These are phyloP conservation scores for Suillia variegata DNA, from an alignment of 2,888 invertebrate species.

Conservation along the genomic window DNA sequence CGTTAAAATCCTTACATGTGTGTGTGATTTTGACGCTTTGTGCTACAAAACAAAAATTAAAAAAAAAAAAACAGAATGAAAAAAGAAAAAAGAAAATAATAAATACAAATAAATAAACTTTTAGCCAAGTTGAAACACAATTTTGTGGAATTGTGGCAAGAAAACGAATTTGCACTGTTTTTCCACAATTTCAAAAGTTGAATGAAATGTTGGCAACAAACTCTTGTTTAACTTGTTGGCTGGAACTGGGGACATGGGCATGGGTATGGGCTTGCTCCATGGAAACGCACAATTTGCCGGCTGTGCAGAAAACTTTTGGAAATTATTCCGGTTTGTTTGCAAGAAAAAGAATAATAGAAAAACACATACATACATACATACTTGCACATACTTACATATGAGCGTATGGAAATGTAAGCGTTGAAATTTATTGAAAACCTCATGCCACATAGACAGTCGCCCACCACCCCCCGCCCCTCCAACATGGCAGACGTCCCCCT, in stretches of 20 bases:
- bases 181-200: neutral
- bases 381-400: neutral
- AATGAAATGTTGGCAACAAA: slow-evolving; percentile 48
- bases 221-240: slow-evolving; percentile 28
- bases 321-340: neutral
- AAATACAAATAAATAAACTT: slow-evolving; percentile 2
- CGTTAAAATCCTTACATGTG: too few relatives aligned
- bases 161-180: neutral
- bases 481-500: neutral
- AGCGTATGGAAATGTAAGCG: too few relatives aligned
- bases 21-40: neutral
- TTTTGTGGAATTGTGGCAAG: slow-evolving; percentile 2
- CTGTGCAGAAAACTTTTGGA: slow-evolving; percentile 4
- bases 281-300: neutral
- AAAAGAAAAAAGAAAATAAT: neutral
- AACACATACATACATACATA: too few relatives aligned
- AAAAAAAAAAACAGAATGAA: neutral
- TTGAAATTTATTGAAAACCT: slow-evolving; percentile 16
- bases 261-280: neutral
- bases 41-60: slow-evolving; percentile 2
- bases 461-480: neutral
- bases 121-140: neutral
- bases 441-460: slow-evolving; percentile 4
- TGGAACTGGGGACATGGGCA: too few relatives aligned
- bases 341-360: slow-evolving; percentile 2